Percentiles rank a stretch among this genome's conserved stretches.
Conservation (phyloP, 2,888 invertebrate species). For the Lampropteryx suffumata region DNA sequence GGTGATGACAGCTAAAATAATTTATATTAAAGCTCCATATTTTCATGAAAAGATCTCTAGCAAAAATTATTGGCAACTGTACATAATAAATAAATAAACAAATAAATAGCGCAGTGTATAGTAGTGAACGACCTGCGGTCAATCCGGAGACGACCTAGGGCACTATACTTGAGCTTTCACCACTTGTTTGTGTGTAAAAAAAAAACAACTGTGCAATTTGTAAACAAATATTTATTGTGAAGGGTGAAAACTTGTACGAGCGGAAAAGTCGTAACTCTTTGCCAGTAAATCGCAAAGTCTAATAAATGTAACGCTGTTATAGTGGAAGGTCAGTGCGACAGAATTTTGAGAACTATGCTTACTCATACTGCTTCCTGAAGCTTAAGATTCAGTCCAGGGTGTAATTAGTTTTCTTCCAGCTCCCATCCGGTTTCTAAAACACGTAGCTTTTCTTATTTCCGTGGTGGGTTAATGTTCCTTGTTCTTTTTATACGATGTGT, state of each 20-base stretch:
- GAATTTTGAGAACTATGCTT: constrained; percentile 8
- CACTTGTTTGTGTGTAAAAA: not conserved
- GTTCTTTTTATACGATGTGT: no score
- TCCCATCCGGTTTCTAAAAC: not conserved
- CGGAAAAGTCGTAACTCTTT: constrained; percentile 15
- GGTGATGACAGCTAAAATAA: no score
- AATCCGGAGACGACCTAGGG: no score
- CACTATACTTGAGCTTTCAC: not conserved
- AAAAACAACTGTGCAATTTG: not conserved
- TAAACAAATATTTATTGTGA: constrained; percentile 21
- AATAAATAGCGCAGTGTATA: no score
- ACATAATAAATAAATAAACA: no score
- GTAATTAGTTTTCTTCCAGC: not conserved
- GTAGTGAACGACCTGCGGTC: no score
- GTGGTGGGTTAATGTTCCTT: no score
- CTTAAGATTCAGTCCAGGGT: not conserved
- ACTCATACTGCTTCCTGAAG: constrained; percentile 5
- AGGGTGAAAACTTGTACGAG: constrained; percentile 7
- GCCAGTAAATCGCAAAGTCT: constrained; percentile 19
- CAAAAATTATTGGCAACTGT: no score
- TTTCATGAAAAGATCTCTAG: no score
- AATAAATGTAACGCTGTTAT: constrained; percentile 22
- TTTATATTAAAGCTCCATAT: no score
- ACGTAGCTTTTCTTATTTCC: not conserved
- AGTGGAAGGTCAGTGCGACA: constrained; percentile 24